Conservation (phyloP, 2,797 vertebrate genomes). For the Linurgus olivaceus region DNA sequence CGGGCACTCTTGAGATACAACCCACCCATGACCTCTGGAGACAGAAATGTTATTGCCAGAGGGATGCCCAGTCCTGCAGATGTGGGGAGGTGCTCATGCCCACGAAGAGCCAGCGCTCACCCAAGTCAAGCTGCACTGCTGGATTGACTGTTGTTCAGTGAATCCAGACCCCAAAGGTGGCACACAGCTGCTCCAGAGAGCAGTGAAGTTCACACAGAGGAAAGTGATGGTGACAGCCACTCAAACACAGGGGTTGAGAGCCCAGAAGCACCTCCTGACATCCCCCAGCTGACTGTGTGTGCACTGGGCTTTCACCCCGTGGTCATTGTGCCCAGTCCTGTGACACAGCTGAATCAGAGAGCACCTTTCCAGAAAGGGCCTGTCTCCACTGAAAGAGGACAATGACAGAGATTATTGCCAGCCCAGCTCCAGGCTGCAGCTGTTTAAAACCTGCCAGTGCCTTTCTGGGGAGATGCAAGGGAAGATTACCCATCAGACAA, state of each 20-base stretch:
- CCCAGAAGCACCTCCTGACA: neutral
- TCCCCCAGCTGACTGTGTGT: neutral
- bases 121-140: neutral
- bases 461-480: neutral
- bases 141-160: neutral
- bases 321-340: neutral
- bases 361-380: neutral
- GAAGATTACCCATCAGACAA: neutral
- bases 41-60: neutral
- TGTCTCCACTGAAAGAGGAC: neutral
- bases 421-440: neutral
- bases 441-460: neutral
- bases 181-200: neutral
- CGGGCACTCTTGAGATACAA: neutral
- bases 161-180: neutral
- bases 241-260: fast-evolving
- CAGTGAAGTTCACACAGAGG: neutral
- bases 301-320: neutral
- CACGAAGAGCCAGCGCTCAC: neutral
- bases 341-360: neutral
- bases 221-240: neutral
- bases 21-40: neutral
- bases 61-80: neutral
- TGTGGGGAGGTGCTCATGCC: neutral
- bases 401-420: neutral